Evolutionary conservation across 2,113 vertebrate species (phyloP).

Genomic region (Panthera uncia): DNA sequence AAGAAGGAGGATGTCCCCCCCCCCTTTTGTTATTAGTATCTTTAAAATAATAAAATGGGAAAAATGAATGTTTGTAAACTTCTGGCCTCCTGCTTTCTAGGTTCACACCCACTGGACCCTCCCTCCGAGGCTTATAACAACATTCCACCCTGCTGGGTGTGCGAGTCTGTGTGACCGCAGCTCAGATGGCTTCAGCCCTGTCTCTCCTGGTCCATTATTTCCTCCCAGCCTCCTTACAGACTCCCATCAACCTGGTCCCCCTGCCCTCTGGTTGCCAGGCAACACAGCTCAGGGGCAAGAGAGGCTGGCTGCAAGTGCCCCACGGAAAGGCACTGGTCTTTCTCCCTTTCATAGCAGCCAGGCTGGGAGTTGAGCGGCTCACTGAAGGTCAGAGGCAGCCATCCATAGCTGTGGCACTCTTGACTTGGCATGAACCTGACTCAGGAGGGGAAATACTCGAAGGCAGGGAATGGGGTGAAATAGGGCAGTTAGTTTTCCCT

Average conservation of each 20-base stretch:
- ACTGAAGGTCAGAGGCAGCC: conserved; percentile 5
- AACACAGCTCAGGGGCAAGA: neutral
- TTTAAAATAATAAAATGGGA: conserved; percentile 58
- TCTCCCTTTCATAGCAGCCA: neutral
- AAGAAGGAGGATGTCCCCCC: conserved; percentile 20
- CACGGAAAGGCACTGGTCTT: too few species aligned
- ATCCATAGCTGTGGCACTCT: neutral
- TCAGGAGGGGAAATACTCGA: neutral
- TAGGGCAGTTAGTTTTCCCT: neutral
- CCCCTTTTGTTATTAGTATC: conserved; percentile 39
- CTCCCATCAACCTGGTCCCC: neutral
- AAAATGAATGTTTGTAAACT: conserved; percentile 1
- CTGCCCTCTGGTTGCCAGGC: conserved; percentile 33
- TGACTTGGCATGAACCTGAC: neutral
- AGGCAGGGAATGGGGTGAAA: neutral
- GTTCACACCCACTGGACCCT: conserved; percentile 60
- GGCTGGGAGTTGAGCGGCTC: neutral
- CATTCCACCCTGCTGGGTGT: neutral
- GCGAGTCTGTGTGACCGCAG: neutral
- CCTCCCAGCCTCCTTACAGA: neutral
- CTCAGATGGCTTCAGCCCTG: neutral
- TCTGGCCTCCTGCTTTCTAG: conserved; percentile 65
- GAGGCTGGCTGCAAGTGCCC: neutral
- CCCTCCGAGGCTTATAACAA: neutral
- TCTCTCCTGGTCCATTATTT: neutral